Conservation (phyloP, 2,797 vertebrate genomes). For the Anguilla marmorata region DNA sequence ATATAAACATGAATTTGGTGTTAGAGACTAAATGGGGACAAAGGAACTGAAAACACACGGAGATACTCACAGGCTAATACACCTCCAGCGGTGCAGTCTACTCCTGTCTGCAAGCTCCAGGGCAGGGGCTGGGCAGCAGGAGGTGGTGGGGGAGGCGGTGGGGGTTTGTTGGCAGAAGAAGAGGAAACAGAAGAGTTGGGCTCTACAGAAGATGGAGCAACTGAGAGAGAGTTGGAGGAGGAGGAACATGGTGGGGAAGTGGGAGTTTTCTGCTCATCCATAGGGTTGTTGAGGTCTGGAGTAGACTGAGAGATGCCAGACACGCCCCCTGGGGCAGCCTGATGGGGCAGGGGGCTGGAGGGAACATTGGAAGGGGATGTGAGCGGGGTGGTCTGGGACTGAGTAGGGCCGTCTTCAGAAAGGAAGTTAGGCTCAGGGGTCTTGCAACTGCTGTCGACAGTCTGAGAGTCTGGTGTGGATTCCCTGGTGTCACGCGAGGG, state of each 20-base stretch:
- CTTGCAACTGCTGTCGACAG: conserved; percentile 91
- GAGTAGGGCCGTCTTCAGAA: conserved; percentile 72
- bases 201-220: conserved; percentile 67
- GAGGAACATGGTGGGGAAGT: conserved; percentile 67
- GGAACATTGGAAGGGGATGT: conserved; percentile 49
- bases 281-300: conserved; percentile 60
- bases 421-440: conserved; percentile 85
- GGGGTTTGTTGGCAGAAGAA: conserved; percentile 71
- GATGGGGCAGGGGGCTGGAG: conserved; percentile 59
- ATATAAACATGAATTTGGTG: background rate
- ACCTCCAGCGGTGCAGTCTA: conserved; percentile 89
- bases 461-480: conserved; percentile 88
- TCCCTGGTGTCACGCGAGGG: conserved; percentile 74
- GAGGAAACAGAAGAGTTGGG: conserved; percentile 78
- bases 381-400: conserved; percentile 54
- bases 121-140: conserved; percentile 72
- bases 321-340: conserved; percentile 54
- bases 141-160: conserved; percentile 62
- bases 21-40: too few relatives aligned
- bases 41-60: background rate
- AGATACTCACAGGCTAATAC: conserved; percentile 84
- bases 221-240: conserved; percentile 46
- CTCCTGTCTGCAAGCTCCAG: conserved; percentile 87
- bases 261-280: conserved; percentile 64
- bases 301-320: conserved; percentile 57